phyloP scores from a whole-genome alignment of 1,140 invertebrate species.

The Teleogryllus occipitalis region DNA sequence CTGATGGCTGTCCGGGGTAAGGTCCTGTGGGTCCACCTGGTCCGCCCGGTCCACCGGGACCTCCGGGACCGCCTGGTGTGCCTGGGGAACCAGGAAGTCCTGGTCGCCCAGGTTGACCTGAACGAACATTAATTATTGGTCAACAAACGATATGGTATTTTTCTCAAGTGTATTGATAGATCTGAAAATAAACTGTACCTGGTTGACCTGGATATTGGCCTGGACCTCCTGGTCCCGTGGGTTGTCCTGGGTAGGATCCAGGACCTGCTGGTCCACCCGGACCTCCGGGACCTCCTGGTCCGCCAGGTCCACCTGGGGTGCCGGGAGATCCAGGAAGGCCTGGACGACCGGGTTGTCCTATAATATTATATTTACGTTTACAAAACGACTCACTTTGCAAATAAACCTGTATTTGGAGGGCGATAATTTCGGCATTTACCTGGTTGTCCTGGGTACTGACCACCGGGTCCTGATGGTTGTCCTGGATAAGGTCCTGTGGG shows the following conservation, averaged over 20 bases:
- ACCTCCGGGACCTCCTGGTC: constrained; percentile 22
- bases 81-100: constrained; percentile 19
- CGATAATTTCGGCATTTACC: too few species aligned
- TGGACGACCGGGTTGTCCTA: constrained; percentile 22
- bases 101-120: constrained; percentile 21
- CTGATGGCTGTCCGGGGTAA: not conserved
- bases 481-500: not conserved
- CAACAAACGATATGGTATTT: too few species aligned
- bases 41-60: constrained; percentile 16
- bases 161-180: too few species aligned
- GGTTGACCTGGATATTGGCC: constrained; percentile 17
- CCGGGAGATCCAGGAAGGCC: constrained; percentile 19
- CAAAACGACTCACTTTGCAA: too few species aligned
- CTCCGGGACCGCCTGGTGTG: constrained; percentile 13
- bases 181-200: too few species aligned
- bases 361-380: constrained; percentile 25
- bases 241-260: constrained; percentile 8
- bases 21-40: not conserved
- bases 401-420: too few species aligned
- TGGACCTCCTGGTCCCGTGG: constrained; percentile 19
- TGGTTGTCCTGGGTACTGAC: not conserved
- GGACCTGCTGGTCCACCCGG: constrained; percentile 17
- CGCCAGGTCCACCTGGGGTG: constrained; percentile 21
- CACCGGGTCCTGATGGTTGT: constrained; percentile 14
- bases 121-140: not conserved